Evolutionary conservation across 35 echinoderm and acorn worm species (phyloP).

Genomic region (Ophioderma brevispina): DNA sequence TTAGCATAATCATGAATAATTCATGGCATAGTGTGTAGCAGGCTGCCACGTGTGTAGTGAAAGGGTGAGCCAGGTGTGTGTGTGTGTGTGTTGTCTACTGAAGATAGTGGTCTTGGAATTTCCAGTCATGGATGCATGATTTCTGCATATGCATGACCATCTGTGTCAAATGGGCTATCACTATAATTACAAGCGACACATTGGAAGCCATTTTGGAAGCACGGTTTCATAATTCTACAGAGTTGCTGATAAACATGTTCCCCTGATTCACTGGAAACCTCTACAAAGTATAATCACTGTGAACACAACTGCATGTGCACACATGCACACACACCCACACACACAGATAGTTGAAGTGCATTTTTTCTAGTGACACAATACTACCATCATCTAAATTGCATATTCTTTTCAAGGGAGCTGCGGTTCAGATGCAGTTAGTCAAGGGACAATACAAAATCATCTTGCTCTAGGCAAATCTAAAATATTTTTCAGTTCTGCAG

Average conservation of each 20-base stretch:
- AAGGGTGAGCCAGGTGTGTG: background rate
- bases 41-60: background rate
- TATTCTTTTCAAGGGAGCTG: no score
- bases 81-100: background rate
- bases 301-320: background rate
- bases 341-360: no score
- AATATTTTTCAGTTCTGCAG: background rate
- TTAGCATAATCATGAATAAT: slow-evolving; percentile 7
- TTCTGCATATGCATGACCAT: background rate
- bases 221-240: background rate
- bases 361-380: no score
- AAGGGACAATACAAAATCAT: no score
- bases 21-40: background rate
- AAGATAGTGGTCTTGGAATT: background rate
- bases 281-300: background rate
- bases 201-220: no score
- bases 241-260: background rate
- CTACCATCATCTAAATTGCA: no score
- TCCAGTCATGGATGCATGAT: background rate
- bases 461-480: no score
- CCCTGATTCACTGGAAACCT: background rate
- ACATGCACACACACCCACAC: background rate
- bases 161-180: background rate
- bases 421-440: no score
- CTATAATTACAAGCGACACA: no score